Evolutionary conservation across 2,113 vertebrate species (phyloP).

Genomic region (Ciconia boyciana): DNA sequence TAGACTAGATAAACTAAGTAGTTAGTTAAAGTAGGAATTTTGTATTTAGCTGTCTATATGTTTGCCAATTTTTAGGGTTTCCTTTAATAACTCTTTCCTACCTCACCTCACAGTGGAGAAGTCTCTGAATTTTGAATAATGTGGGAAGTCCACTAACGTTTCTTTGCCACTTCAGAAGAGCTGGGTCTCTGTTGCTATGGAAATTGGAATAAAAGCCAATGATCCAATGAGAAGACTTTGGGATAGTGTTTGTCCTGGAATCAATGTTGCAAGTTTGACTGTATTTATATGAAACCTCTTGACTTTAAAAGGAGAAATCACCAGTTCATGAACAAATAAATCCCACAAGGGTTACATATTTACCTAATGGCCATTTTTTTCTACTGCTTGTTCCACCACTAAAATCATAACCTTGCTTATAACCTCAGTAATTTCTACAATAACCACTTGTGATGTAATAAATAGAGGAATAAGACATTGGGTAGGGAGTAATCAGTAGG

Average conservation of each 20-base stretch:
- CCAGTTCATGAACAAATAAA: not conserved
- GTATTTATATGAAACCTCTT: not conserved
- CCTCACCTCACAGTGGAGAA: not conserved
- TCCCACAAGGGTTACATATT: not conserved
- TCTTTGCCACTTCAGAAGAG: not conserved
- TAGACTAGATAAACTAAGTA: not conserved
- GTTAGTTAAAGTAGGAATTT: not conserved
- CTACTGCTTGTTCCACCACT: not conserved
- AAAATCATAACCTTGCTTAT: constrained; percentile 9
- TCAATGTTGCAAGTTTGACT: not conserved
- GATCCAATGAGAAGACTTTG: not conserved
- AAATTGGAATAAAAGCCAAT: not conserved
- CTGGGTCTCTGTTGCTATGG: not conserved
- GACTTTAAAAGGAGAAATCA: constrained; percentile 3
- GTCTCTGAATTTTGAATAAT: not conserved
- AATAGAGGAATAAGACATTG: not conserved
- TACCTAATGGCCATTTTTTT: not conserved
- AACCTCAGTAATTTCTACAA: constrained; percentile 33
- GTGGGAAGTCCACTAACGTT: not conserved
- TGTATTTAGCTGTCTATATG: not conserved
- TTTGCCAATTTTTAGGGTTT: not conserved
- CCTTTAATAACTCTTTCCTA: not conserved
- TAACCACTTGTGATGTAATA: constrained; percentile 5
- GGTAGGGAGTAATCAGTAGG: not conserved
- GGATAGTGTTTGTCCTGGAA: not conserved